These are phyloP conservation scores for Argentina silus DNA, from an alignment of 2,797 vertebrate species.

Conservation along the genomic window DNA sequence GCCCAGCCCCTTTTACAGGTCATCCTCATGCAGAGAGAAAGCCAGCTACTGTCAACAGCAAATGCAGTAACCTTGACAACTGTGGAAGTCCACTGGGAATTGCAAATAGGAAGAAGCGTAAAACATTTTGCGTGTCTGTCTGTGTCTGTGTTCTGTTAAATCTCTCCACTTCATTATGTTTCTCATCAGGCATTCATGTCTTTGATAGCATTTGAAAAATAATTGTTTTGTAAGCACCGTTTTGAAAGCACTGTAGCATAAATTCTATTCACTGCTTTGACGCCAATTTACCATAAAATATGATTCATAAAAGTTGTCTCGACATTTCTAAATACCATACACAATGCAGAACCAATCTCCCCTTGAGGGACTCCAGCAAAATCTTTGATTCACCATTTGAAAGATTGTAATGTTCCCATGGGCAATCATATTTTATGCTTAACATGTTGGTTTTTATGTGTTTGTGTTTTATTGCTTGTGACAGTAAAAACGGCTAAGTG, in stretches of 20 bases:
- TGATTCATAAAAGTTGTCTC: constrained; percentile 38
- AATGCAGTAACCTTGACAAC: constrained; percentile 58
- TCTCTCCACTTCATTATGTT: constrained; percentile 17
- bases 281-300: constrained; percentile 28
- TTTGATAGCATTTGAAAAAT: constrained; percentile 14
- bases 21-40: constrained; percentile 48
- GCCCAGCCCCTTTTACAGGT: constrained; percentile 33
- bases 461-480: background rate
- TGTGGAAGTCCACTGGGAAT: constrained; percentile 40
- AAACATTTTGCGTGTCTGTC: constrained; percentile 30
- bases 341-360: constrained; percentile 16
- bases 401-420: background rate
- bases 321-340: constrained; percentile 47
- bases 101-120: constrained; percentile 30
- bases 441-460: background rate
- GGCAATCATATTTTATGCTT: constrained; percentile 33
- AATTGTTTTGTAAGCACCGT: constrained; percentile 5
- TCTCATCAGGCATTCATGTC: constrained; percentile 11
- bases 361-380: constrained; percentile 11
- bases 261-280: constrained; percentile 32
- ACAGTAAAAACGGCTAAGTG: constrained; percentile 12
- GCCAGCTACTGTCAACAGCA: constrained; percentile 41
- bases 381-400: constrained; percentile 28
- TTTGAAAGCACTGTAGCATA: constrained; percentile 25
- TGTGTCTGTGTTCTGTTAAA: constrained; percentile 2